Evolutionary conservation across 2,113 vertebrate species (phyloP), one percentile per base, ranked within the genome.

Genomic region (Gymnarchus niloticus): DNA sequence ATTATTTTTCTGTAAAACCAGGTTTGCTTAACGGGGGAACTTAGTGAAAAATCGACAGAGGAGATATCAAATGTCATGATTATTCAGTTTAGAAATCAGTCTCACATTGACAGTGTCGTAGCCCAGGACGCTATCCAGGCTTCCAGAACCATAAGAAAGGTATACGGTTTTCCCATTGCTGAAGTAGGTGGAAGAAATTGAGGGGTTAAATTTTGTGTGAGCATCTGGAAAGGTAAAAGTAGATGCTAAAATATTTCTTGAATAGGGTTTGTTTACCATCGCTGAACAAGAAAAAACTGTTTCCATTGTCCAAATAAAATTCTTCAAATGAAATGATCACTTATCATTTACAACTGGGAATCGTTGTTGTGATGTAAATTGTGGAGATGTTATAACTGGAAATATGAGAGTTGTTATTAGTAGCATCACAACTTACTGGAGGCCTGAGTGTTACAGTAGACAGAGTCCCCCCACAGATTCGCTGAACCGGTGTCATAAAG

Each of bases 401-500:
- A 78, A 6, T 78, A 54, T 7, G 6, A 54, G 52, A 6, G n/a
- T 81, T 81, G n/a, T 44, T 25, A 23, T 14, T 9, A 57, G 2
- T 56, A 9, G 5, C 8, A 56, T 44, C 21, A 37, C 25, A 78
- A 90, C 92, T 91, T 85, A 92, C 92, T 90, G 89, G 91, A 94
- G 84, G 91, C 87, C 87, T 81, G 85, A 84, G 90, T 90, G 88
- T 85, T 90, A 88, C 92, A 93, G 87, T 91, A 88, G 85, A 88
- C 5, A 1, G 91, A 93, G 87, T 93, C 87, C 25, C 93, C 91
- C 93, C 90, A 88, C 89, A 92, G 88, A 87, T 93, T 93, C 81
- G 92, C 86, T 56, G 91, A 93, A 23, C 91, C 89, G 0, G 91
- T 93, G 87, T 93, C 93, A 87, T 93, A 92, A 77, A 93, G 88